Evolutionary conservation across 2,888 invertebrate species (phyloP).

Genomic region (Noctua pronuba): DNA sequence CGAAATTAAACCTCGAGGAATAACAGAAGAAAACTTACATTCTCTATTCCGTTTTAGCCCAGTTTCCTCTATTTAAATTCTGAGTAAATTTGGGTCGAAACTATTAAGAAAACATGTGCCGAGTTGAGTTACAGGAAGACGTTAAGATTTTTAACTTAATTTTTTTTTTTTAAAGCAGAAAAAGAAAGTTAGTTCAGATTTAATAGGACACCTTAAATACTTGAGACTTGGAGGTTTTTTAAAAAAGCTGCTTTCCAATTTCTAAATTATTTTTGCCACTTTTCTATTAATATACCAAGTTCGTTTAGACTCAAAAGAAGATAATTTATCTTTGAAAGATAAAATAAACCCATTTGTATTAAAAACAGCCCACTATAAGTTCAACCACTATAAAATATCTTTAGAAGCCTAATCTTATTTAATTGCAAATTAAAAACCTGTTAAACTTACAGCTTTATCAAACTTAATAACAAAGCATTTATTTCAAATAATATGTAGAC

Average conservation of each 20-base stretch:
- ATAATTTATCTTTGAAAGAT: neutral
- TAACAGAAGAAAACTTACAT: conserved; percentile 47
- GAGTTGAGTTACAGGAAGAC: conserved; percentile 43
- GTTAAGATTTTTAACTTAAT: conserved; percentile 41
- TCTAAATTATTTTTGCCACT: neutral
- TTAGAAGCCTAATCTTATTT: neutral
- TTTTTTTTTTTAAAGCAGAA: conserved; percentile 8
- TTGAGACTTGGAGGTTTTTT: neutral
- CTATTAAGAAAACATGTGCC: conserved; percentile 65
- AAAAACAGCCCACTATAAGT: neutral
- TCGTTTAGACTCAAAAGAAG: neutral
- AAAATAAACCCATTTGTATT: neutral
- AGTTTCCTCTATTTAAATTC: conserved; percentile 61
- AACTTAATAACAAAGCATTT: neutral
- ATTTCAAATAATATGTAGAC: neutral
- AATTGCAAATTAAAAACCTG: neutral
- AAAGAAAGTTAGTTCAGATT: neutral
- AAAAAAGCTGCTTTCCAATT: neutral
- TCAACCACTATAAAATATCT: neutral
- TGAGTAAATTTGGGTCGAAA: conserved; percentile 59
- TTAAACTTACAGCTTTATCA: too few relatives aligned
- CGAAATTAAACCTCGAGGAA: conserved; percentile 51
- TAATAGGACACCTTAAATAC: neutral
- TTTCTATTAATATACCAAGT: neutral
- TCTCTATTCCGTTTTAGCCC: conserved; percentile 52